Evolutionary conservation across 2,113 vertebrate genomes (phyloP), one percentile per base, ranked within the genome.

Genomic region (Megaptera novaeangliae): DNA sequence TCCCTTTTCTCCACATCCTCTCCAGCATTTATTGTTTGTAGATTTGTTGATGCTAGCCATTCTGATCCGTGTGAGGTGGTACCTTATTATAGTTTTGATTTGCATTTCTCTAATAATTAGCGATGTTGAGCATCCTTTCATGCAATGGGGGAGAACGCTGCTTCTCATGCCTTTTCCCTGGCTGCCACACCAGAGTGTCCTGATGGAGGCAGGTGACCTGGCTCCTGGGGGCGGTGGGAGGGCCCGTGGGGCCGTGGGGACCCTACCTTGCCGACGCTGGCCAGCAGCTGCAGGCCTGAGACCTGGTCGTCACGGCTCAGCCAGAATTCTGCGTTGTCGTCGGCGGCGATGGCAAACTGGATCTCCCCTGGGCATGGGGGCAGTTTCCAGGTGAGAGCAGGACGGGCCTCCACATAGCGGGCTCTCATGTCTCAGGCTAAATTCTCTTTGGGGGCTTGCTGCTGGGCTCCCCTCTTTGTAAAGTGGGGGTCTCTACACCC

Each of bases 281-380:
- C 99, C 96, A 99, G 91, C 82, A 99, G 98, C 95, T 98, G 98
- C 91, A 99, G 84, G 91, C 99, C 99, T 17, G 98, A 98, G 14
- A 99, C 99, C 93, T 98, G 99, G 36, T 99, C 98, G 55, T 99
- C 98, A 8, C 63, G 78, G 96, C 99, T 99, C 96, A 99, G 98
- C 99, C 99, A 99, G 96, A 99, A 99, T 88, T 99, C 99, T 0
- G 99, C 99, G 80, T 99, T 99, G 98, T 99, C 99, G 71, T 99
- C 99, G 0, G 99, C 99, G 90, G 99, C 99, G 82, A 99, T 98
- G 63, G 99, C 99, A 98, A 99, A 99, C 97, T 99, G 98, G 98
- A 99, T 99, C 44, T 99, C 98, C 88, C 99, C 99, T 99, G 98
- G 71, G 17, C 20, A 12, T 25, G 11, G n/a, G 34, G 15, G 25